phyloP scores from a whole-genome alignment of 92 coral and sea anemone genomes.

The Phenganax stokvisi region DNA sequence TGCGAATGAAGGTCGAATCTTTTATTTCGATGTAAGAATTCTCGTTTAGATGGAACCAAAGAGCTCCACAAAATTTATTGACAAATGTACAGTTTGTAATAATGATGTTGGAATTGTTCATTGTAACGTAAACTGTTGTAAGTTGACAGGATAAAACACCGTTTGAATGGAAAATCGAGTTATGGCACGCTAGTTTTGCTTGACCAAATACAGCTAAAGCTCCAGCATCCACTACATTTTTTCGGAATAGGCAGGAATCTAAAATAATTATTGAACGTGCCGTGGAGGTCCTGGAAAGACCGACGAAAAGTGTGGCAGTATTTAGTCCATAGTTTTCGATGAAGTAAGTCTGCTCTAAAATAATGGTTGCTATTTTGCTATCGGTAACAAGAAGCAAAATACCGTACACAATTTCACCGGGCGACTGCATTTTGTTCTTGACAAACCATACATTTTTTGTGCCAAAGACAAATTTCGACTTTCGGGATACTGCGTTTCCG shows the following conservation, averaged over 20 bases:
- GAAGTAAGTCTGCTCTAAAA: not conserved
- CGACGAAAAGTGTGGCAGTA: not conserved
- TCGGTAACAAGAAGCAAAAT: not conserved
- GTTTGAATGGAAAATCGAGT: not conserved
- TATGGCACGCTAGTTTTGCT: not conserved
- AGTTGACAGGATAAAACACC: not conserved
- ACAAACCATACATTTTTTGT: slow-evolving; percentile 20
- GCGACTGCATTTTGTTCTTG: not conserved
- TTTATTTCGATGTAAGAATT: not conserved
- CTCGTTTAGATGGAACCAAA: slow-evolving; percentile 2
- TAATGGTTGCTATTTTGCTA: not conserved
- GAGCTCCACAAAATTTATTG: slow-evolving; percentile 5
- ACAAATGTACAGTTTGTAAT: slow-evolving; percentile 9
- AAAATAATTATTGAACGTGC: not conserved
- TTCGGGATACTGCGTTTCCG: not conserved
- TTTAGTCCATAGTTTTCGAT: not conserved
- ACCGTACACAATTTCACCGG: not conserved
- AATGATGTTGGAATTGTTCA: slow-evolving; percentile 11
- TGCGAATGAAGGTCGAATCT: slow-evolving; percentile 24
- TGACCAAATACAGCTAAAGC: not conserved
- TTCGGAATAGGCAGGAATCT: not conserved
- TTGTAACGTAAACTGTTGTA: slow-evolving; percentile 1
- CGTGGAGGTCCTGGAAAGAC: not conserved
- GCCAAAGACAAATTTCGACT: slow-evolving; percentile 23
- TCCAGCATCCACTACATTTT: not conserved